A percentile compares a stretch with the other conserved stretches of the same genome.
phyloP scores from a whole-genome alignment of 2,888 invertebrate genomes.

The Ochlodes sylvanus region DNA sequence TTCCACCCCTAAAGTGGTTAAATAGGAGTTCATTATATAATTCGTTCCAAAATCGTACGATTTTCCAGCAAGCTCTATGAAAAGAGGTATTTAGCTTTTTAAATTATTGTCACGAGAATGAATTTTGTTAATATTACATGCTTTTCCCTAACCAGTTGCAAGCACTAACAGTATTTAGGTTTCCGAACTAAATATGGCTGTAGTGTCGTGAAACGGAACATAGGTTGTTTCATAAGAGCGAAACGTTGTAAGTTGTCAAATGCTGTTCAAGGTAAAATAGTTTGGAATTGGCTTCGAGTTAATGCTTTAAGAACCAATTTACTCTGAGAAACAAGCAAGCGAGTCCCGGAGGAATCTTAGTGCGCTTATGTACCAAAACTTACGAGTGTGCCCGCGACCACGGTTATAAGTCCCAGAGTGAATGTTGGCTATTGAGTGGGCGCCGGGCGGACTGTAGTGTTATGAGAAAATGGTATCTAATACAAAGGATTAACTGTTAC shows the following conservation, averaged over 20 bases:
- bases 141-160: background rate
- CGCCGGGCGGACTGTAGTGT: conserved; percentile 13
- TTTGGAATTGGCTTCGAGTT: background rate
- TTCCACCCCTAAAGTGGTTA: too few species aligned
- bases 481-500: too few species aligned
- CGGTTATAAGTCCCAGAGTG: conserved; percentile 53
- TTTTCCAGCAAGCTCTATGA: too few species aligned
- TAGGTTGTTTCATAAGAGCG: background rate
- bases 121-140: background rate
- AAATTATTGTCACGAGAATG: too few species aligned
- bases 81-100: too few species aligned
- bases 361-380: conserved; percentile 60
- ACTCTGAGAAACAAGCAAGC: background rate
- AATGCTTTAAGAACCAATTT: conserved; percentile 1
- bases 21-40: too few species aligned
- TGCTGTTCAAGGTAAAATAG: background rate
- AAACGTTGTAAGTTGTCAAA: background rate
- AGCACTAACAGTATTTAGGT: background rate
- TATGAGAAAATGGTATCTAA: conserved; percentile 6
- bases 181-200: conserved; percentile 14
- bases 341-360: conserved; percentile 48
- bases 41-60: too few species aligned
- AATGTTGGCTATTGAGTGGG: conserved; percentile 61
- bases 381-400: conserved; percentile 47
- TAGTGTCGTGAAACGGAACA: conserved; percentile 15